Evolutionary conservation across 2,888 invertebrate species (phyloP), one percentile per base, ranked within the genome.

Genomic region (Dicycla oo): DNA sequence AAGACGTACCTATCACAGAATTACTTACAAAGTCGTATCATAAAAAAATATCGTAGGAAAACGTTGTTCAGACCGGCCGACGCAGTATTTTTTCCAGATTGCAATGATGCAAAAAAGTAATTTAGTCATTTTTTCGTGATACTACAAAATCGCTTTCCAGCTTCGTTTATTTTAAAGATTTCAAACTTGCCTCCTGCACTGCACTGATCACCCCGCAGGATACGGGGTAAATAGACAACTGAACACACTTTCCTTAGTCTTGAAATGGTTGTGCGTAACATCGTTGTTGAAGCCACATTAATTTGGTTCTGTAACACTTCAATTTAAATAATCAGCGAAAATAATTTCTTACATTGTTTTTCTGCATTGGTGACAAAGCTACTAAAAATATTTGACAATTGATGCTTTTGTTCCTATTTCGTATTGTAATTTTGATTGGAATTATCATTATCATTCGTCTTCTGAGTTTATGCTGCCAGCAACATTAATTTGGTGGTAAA

Each of bases 271-370:
- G 85, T 83, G 64, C 87, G 88, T 81, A 91, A 74, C 92, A 93
- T 93, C 67, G 80, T 91, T 73, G 45, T 70, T 2, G n/a, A 23
- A 54, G 69, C 40, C 30, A 74, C 72, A 75, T 78, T 56, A 82
- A 62, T 73, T 74, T 75, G 64, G 69, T 18, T n/a, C 3, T 10
- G 30, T 8, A 30, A 8, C 18, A 23, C 13, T 34, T 18, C 6
- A 62, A 83, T 74, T 74, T 49, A n/a, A 89, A 82, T 88, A 91
- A 90, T 80, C 89, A 91, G 91, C 90, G 90, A 90, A 91, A 92
- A 91, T 91, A 91, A 89, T 87, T 83, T 58, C 83, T 86, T 87
- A 87, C 89, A 91, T 92, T n/a, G n/a, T n/a, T 88, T 90, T 92
- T 78, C 67, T 81, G 40, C 74, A 72, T 60, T 56, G 45, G 73